A percentile compares a stretch with the other conserved stretches of the same genome.
Conservation (phyloP, 2,888 invertebrate genomes). For the Brachypterus glaber region DNA sequence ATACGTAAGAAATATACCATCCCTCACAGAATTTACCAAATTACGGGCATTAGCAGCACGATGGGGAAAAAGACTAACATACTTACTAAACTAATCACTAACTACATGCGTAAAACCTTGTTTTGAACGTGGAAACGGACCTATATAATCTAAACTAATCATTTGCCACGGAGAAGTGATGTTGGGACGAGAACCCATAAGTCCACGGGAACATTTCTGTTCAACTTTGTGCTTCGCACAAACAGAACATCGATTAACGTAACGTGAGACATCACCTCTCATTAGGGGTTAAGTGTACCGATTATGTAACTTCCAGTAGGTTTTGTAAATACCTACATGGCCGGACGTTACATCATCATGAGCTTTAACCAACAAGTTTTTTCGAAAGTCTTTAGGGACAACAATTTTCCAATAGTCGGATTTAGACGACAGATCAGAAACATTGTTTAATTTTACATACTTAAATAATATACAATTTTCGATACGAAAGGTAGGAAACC, state of each 20-base stretch:
- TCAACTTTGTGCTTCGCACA: conserved; percentile 4
- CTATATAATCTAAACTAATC: conserved; percentile 6
- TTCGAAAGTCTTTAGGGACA: no score
- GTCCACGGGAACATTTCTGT: conserved; percentile 2
- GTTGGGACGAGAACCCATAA: conserved; percentile 6
- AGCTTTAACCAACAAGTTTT: no score
- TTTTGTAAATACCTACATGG: conserved; percentile 2
- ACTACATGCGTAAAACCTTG: background rate
- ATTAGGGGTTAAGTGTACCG: conserved; percentile 3
- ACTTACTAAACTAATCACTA: background rate
- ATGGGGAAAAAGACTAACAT: no score
- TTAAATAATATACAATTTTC: no score
- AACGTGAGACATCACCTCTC: conserved; percentile 1
- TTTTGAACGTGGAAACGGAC: conserved; percentile 3
- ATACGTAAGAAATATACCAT: conserved; percentile 2
- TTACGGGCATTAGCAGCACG: no score
- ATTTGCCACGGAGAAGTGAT: conserved; percentile 5
- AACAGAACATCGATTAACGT: conserved; percentile 1
- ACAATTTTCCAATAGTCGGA: no score
- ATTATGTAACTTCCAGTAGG: background rate
- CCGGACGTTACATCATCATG: conserved; percentile 13
- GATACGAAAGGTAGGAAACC: no score
- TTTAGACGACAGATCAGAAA: no score
- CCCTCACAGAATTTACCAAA: no score
- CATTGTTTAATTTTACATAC: no score